phyloP scores from a whole-genome alignment of 2,113 vertebrate genomes.

The Canis aureus region DNA sequence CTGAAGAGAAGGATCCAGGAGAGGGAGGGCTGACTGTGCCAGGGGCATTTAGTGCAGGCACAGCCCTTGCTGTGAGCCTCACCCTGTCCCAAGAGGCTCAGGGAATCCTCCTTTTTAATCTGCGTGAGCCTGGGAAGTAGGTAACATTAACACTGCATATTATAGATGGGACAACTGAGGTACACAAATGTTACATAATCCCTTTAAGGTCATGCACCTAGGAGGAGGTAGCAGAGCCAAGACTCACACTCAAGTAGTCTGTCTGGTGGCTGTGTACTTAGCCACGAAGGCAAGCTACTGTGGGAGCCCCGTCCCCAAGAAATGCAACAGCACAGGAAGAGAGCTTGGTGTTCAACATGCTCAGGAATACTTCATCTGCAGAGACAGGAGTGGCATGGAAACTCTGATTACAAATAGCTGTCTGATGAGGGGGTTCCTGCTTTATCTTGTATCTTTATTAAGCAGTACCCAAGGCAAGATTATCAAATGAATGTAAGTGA shows the following conservation, averaged over 20 bases:
- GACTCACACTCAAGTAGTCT: not conserved
- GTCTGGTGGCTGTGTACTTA: not conserved
- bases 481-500: not conserved
- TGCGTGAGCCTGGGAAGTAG: not conserved
- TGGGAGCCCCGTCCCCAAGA: not conserved
- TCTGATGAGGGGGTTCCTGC: not conserved
- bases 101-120: not conserved
- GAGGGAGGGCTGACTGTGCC: fast-evolving
- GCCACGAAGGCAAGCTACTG: not conserved
- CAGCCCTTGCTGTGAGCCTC: too few relatives aligned
- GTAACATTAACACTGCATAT: not conserved
- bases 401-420: not conserved
- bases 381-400: not conserved
- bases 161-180: not conserved
- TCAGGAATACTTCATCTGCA: not conserved
- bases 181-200: not conserved
- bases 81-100: not conserved
- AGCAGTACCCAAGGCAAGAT: not conserved
- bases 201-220: not conserved
- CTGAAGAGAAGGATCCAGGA: not conserved
- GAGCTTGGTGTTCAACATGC: fast-evolving
- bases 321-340: not conserved
- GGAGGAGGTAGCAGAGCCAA: not conserved
- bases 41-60: not conserved
- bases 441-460: not conserved